These are phyloP conservation scores for Lasioglossum villosulum DNA, from an alignment of 2,888 invertebrate genomes.

Conservation along the genomic window DNA sequence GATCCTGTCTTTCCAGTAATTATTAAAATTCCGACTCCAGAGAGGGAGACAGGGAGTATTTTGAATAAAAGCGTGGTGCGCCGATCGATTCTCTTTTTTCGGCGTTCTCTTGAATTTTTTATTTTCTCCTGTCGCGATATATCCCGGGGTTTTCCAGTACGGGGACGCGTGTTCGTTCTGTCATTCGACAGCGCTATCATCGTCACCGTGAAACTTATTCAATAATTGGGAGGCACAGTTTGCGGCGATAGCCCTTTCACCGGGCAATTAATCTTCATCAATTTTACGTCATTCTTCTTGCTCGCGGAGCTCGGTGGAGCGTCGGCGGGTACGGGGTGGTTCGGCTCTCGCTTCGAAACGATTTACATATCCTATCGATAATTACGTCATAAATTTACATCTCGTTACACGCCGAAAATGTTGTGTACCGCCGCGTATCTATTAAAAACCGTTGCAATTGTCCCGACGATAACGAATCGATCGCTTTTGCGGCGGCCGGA, in stretches of 20 bases:
- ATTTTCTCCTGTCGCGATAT: not conserved
- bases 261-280: slow-evolving; percentile 63
- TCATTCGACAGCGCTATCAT: slow-evolving; percentile 22
- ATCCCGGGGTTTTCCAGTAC: not conserved
- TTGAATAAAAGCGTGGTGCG: not conserved
- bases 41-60: not conserved
- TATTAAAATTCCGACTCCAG: not conserved
- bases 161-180: not conserved
- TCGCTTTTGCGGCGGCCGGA: slow-evolving; percentile 28
- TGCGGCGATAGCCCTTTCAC: slow-evolving; percentile 38
- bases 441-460: slow-evolving; percentile 53
- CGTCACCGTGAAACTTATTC: slow-evolving; percentile 51
- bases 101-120: slow-evolving; percentile 2
- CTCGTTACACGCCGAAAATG: slow-evolving; percentile 56
- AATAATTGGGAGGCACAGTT: slow-evolving; percentile 34
- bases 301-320: slow-evolving; percentile 17
- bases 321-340: not conserved
- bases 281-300: slow-evolving; percentile 62
- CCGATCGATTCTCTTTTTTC: not conserved
- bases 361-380: slow-evolving; percentile 62
- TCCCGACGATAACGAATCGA: slow-evolving; percentile 35
- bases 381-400: slow-evolving; percentile 63
- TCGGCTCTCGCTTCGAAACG: slow-evolving; percentile 15
- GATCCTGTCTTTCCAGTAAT: not conserved
- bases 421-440: slow-evolving; percentile 44